Conservation (phyloP, 2,888 invertebrate species). For the Drosophila macrospina region DNA sequence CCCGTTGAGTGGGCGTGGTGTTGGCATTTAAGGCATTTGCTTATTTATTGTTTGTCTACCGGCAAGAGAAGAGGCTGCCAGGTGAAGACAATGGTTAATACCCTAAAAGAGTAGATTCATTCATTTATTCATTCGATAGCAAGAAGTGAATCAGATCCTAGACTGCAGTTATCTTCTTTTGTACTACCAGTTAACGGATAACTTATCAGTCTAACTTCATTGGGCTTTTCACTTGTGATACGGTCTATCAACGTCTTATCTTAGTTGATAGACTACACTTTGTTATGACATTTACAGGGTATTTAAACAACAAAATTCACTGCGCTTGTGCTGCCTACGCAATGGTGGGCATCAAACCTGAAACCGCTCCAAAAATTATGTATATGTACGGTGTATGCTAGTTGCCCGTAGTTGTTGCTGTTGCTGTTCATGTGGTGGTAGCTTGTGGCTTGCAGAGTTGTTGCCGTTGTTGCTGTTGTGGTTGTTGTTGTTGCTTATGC, state of each 20-base stretch:
- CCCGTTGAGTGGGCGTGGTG: slow-evolving; percentile 47
- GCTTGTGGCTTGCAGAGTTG: slow-evolving; percentile 42
- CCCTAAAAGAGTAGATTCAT: not conserved
- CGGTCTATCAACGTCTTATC: not conserved
- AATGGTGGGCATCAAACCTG: slow-evolving; percentile 65
- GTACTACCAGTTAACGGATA: not conserved
- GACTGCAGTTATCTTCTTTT: not conserved
- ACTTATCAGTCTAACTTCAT: slow-evolving; percentile 1
- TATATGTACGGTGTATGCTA: slow-evolving; percentile 26
- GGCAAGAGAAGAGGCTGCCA: slow-evolving; percentile 7
- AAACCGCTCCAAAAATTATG: slow-evolving; percentile 67
- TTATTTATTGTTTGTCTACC: slow-evolving; percentile 34
- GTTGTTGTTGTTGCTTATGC: slow-evolving; percentile 56
- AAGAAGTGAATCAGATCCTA: not conserved
- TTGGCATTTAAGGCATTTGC: slow-evolving; percentile 62
- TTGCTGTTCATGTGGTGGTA: slow-evolving; percentile 26
- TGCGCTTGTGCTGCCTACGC: slow-evolving; percentile 61
- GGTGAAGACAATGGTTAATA: not conserved
- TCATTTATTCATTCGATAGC: not conserved
- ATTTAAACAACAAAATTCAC: slow-evolving; percentile 29
- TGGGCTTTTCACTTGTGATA: not conserved
- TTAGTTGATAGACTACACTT: not conserved
- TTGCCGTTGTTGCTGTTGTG: slow-evolving; percentile 27
- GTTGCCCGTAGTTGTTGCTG: slow-evolving; percentile 20
- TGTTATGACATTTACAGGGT: slow-evolving; percentile 21